These are phyloP conservation scores for Gopherus flavomarginatus DNA, from an alignment of 2,113 vertebrate species.

Conservation along the genomic window DNA sequence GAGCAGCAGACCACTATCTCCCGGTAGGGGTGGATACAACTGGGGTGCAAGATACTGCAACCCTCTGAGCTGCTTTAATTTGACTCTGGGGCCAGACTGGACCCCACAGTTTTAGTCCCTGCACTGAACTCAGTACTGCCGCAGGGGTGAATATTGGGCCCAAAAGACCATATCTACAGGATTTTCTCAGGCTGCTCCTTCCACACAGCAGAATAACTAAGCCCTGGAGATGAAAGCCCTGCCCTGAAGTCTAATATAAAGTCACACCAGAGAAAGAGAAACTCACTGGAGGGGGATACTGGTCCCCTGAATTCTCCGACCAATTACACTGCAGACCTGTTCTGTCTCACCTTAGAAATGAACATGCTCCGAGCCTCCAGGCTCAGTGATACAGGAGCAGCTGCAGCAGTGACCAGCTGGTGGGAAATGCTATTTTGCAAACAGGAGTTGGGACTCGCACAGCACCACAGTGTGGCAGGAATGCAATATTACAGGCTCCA, in stretches of 20 bases:
- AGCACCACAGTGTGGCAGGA: not conserved
- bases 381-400: not conserved
- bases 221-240: not conserved
- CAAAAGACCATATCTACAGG: not conserved
- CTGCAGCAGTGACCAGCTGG: not conserved
- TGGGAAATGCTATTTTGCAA: not conserved
- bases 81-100: not conserved
- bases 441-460: fast-evolving
- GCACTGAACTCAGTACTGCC: not conserved
- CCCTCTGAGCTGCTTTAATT: not conserved
- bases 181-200: not conserved
- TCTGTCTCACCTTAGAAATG: not conserved
- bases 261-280: not conserved
- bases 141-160: not conserved
- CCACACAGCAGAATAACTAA: not conserved
- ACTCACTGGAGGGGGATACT: not conserved
- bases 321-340: not conserved
- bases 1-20: not conserved
- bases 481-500: fast-evolving
- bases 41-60: not conserved
- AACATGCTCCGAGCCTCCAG: not conserved
- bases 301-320: not conserved
- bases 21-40: not conserved
- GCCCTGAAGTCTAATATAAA: not conserved
- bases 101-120: not conserved